Conservation (phyloP, 2,888 invertebrate species). For the Neoitamus cyanurus region DNA sequence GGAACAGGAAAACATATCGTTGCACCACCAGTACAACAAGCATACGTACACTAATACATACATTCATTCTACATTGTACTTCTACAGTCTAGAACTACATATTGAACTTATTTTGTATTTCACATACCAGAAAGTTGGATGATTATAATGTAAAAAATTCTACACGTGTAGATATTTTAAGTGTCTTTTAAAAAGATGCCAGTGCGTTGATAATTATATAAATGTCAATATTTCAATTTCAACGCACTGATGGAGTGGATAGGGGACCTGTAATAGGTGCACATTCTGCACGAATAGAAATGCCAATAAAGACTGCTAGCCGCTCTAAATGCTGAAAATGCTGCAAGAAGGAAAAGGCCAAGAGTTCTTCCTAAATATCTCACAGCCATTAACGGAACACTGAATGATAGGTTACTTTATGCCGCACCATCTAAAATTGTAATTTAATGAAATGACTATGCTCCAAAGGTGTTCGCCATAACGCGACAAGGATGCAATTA, state of each 20-base stretch:
- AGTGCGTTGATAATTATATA: no score
- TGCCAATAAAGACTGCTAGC: neutral
- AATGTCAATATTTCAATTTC: neutral
- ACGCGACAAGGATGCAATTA: conserved; percentile 1
- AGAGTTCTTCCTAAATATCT: neutral
- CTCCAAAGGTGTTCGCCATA: neutral
- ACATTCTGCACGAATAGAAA: neutral
- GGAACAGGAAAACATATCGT: no score
- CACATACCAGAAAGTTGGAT: no score
- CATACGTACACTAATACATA: no score
- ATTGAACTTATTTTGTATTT: no score
- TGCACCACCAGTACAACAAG: no score
- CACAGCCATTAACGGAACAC: neutral
- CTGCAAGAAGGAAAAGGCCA: neutral
- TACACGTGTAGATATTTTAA: no score
- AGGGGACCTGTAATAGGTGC: neutral
- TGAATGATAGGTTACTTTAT: neutral
- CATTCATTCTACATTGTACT: no score
- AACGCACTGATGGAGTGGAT: neutral
- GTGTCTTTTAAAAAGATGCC: no score
- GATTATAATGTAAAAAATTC: no score
- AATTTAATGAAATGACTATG: neutral
- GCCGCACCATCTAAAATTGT: neutral
- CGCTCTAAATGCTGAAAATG: neutral
- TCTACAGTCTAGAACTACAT: no score